These are phyloP conservation scores for Ahaetulla prasina DNA, from an alignment of 2,113 vertebrate genomes.

Conservation along the genomic window DNA sequence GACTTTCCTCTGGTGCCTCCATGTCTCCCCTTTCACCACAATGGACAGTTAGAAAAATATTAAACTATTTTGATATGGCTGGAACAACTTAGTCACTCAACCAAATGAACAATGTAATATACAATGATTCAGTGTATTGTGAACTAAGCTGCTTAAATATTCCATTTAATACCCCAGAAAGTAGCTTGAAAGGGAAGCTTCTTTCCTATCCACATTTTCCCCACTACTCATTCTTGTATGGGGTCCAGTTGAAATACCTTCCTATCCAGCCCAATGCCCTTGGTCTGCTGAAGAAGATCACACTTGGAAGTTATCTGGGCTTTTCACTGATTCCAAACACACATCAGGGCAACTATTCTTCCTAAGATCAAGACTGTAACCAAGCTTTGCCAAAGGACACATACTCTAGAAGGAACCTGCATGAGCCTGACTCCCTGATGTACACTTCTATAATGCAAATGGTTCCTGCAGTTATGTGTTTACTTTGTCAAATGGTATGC, in stretches of 20 bases:
- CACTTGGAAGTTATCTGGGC: neutral
- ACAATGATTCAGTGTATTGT: neutral
- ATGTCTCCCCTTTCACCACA: conserved; percentile 28
- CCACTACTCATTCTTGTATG: neutral
- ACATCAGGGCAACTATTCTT: neutral
- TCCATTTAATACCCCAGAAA: neutral
- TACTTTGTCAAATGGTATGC: neutral
- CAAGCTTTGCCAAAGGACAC: neutral
- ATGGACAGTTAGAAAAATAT: conserved; percentile 58
- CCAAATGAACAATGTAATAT: neutral
- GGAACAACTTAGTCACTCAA: conserved; percentile 31
- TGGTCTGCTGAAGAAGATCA: neutral
- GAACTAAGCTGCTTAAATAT: neutral
- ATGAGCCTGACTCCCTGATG: neutral
- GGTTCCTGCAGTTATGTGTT: neutral
- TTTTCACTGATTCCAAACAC: neutral
- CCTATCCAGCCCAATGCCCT: neutral
- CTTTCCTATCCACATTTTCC: neutral
- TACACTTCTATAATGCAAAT: neutral
- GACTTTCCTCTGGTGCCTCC: neutral
- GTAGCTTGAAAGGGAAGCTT: neutral
- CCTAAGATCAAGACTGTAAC: neutral
- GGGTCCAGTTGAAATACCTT: neutral
- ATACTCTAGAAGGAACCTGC: neutral
- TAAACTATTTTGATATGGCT: conserved; percentile 72